Evolutionary conservation across 2,797 vertebrate genomes (phyloP).

Genomic region (Mionectes olivaceus): DNA sequence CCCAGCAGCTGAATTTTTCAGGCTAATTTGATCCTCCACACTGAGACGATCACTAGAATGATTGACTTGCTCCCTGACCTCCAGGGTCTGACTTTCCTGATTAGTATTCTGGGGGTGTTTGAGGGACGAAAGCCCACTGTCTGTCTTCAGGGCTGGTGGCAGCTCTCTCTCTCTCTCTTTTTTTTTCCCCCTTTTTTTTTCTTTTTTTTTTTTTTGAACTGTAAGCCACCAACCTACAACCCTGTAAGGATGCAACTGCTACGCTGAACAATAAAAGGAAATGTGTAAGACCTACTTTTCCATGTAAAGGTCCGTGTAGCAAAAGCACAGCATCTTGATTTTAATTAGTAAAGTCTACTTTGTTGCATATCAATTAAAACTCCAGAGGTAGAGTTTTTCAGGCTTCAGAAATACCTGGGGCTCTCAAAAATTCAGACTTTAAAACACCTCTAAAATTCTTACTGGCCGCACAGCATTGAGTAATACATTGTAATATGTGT

Average conservation of each 20-base stretch:
- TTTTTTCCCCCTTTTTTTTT: constrained; percentile 68
- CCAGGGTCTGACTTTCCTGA: constrained; percentile 91
- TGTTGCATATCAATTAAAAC: constrained; percentile 87
- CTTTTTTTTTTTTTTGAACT: constrained; percentile 78
- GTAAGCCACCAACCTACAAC: constrained; percentile 82
- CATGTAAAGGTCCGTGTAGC: constrained; percentile 87
- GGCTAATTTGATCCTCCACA: constrained; percentile 95
- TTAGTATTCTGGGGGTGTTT: constrained; percentile 95
- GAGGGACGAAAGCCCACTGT: constrained; percentile 94
- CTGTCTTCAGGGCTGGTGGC: constrained; percentile 91
- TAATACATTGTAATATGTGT: neutral
- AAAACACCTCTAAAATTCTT: constrained; percentile 65
- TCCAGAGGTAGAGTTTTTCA: constrained; percentile 58
- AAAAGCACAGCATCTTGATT: constrained; percentile 82
- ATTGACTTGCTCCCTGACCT: constrained; percentile 99
- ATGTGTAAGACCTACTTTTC: constrained; percentile 85
- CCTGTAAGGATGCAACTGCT: constrained; percentile 82
- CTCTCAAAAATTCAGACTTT: constrained; percentile 75
- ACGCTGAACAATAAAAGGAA: constrained; percentile 83
- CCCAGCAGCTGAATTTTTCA: constrained; percentile 93
- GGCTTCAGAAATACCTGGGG: constrained; percentile 74
- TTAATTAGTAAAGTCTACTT: constrained; percentile 88
- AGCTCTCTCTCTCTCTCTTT: constrained; percentile 61
- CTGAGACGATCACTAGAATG: constrained; percentile 93
- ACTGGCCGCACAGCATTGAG: neutral